phyloP scores from a whole-genome alignment of 1,140 invertebrate species.

The Sarcophaga bullata region DNA sequence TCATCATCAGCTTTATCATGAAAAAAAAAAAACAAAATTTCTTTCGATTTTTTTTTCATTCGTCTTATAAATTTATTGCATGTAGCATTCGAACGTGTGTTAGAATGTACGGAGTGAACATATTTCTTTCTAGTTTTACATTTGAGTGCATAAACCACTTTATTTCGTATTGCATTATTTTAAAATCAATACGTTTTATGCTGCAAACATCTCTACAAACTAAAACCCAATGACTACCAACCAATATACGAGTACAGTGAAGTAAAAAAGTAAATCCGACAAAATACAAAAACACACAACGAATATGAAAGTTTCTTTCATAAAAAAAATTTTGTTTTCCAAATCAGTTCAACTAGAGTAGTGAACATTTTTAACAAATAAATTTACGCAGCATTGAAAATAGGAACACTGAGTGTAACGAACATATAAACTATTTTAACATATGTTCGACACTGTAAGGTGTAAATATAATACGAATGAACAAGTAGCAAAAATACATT shows the following conservation, averaged over 20 bases:
- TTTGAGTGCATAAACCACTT: conserved; percentile 15
- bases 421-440: background rate
- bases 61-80: too few species aligned
- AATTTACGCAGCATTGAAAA: too few species aligned
- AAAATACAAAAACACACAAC: background rate
- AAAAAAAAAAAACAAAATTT: too few species aligned
- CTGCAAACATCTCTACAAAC: background rate
- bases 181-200: conserved; percentile 24
- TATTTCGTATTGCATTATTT: conserved; percentile 27
- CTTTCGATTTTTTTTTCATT: too few species aligned
- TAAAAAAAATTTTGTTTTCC: background rate
- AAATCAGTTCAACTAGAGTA: too few species aligned
- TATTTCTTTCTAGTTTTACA: conserved; percentile 19
- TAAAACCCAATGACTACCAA: background rate
- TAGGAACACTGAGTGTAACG: too few species aligned
- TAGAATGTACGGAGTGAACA: background rate
- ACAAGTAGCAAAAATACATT: conserved; percentile 7
- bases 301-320: background rate
- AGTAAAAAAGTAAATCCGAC: too few species aligned
- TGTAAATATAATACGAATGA: background rate
- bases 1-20: background rate
- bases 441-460: background rate
- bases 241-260: too few species aligned
- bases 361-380: too few species aligned
- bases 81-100: background rate